Evolutionary conservation across 1,140 invertebrate species (phyloP).

Genomic region (Antheraea pernyi): DNA sequence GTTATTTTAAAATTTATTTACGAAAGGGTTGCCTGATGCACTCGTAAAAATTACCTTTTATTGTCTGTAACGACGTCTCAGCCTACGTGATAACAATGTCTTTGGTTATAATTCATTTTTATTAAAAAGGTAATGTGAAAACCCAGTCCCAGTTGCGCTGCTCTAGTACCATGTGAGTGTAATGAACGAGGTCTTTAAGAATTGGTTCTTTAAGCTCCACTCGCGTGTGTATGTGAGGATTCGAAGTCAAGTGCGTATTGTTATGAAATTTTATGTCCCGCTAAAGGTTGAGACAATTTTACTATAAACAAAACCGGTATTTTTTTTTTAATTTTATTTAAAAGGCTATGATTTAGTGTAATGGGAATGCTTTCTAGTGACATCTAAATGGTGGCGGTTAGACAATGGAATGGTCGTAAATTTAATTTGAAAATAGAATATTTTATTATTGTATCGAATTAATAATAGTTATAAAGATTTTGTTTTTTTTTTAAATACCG

Average conservation of each 20-base stretch:
- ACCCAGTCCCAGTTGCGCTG: slow-evolving; percentile 31
- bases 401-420: slow-evolving; percentile 44
- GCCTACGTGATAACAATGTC: slow-evolving; percentile 75
- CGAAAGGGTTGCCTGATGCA: slow-evolving; percentile 51
- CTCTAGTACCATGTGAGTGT: neutral
- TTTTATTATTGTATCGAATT: slow-evolving; percentile 5
- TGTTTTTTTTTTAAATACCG: slow-evolving; percentile 7
- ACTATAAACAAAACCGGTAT: slow-evolving; percentile 52
- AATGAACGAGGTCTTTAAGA: neutral
- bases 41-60: slow-evolving; percentile 77
- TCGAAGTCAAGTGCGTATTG: slow-evolving; percentile 61
- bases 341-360: slow-evolving; percentile 53
- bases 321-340: slow-evolving; percentile 26
- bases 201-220: slow-evolving; percentile 21
- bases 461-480: slow-evolving; percentile 11
- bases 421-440: slow-evolving; percentile 25
- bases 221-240: slow-evolving; percentile 37
- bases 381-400: slow-evolving; percentile 33
- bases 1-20: slow-evolving; percentile 75
- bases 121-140: slow-evolving; percentile 29
- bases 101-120: slow-evolving; percentile 63
- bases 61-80: slow-evolving; percentile 73
- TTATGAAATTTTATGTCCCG: slow-evolving; percentile 52
- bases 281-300: slow-evolving; percentile 49
- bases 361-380: slow-evolving; percentile 56